Evolutionary conservation across 2,113 vertebrate genomes (phyloP), one percentile per base, ranked within the genome.

Genomic region (Pterocles gutturalis): DNA sequence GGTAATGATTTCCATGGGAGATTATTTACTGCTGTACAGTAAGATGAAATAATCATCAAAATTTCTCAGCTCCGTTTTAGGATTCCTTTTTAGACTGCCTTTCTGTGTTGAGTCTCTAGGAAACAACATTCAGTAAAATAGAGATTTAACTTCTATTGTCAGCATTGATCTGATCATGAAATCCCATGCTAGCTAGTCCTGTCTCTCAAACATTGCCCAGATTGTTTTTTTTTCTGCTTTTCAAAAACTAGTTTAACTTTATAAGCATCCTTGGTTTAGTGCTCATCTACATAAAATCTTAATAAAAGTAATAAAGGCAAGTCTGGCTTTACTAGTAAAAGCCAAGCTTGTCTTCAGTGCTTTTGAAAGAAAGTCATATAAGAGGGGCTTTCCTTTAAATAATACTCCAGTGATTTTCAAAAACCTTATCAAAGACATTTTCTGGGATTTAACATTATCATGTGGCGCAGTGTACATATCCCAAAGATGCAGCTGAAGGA

Each of bases 231-330:
- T 69, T 78, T 89, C 58, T 85, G 24, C 51, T 94, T 93, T 93
- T 95, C 64, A 65, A 70, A 70, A 76, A 58, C 1, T 24, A 45
- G 22, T 84, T 92, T 89, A 41, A 14, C 7, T 83, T 87, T 48
- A 45, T 66, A 80, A 73, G 43, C 26, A 41, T 75, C 43, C 26
- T 58, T 80, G 51, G 18, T 73, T 93, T 83, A 70, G 71, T 51
- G 33, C 61, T 92, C 38, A 78, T 81, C 80, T 90, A 89, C n/a
- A 75, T 88, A 83, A 89, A 95, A 87, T 67, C 34, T 83, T 84
- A 58, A 48, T 89, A 51, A 75, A 89, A 89, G 20, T 34, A 90
- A 75, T 72, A 87, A 15, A 87, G 36, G 8, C 36, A 71, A 57
- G 43, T 45, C 3, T n/a, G 72, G 80, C 87, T 75, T 87, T 58